phyloP scores from a whole-genome alignment of 2,113 vertebrate species.

The Python bivittatus region DNA sequence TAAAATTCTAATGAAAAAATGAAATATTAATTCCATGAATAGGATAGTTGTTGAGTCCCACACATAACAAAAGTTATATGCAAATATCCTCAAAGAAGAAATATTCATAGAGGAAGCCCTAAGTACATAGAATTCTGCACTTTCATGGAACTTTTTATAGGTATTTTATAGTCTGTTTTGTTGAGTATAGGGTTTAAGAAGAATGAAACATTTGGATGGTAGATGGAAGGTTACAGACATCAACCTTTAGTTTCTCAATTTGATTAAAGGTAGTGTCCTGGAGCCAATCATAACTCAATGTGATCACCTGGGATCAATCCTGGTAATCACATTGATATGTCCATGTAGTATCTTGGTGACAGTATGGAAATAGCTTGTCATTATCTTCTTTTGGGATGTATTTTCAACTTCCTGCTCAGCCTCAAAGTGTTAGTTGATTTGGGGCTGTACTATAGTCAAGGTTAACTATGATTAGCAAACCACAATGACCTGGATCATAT shows the following conservation, averaged over 20 bases:
- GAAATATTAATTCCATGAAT: background rate
- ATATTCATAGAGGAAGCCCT: conserved; percentile 3
- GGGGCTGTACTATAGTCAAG: background rate
- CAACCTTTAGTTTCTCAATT: background rate
- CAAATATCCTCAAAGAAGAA: background rate
- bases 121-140: background rate
- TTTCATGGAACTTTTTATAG: background rate
- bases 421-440: background rate
- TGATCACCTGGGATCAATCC: background rate
- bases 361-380: background rate
- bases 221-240: background rate
- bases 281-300: background rate
- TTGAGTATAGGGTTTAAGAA: background rate
- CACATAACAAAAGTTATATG: background rate
- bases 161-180: background rate
- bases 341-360: background rate
- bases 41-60: conserved; percentile 27
- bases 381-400: background rate
- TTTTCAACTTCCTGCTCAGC: background rate
- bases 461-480: background rate
- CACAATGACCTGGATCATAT: background rate
- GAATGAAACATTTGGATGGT: fast-evolving
- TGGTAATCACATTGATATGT: background rate
- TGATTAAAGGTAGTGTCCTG: background rate
- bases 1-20: conserved; percentile 3